Conservation (phyloP, 2,797 vertebrate genomes). For the Ambastaia sidthimunki region DNA sequence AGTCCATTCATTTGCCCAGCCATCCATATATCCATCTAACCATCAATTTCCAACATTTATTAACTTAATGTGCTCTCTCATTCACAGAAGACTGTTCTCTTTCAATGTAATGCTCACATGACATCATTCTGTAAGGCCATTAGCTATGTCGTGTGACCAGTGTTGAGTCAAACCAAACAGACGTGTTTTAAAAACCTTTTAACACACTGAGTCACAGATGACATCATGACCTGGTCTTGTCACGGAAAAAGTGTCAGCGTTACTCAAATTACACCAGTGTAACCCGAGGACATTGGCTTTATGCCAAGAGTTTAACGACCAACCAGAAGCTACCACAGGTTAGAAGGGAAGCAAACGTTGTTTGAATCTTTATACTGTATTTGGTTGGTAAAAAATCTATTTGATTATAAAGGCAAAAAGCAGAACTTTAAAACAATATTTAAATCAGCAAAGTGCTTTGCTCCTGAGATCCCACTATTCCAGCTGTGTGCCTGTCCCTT, state of each 20-base stretch:
- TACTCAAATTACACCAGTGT: neutral
- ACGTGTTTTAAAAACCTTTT: constrained; percentile 43
- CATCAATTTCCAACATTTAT: neutral
- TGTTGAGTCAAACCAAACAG: constrained; percentile 42
- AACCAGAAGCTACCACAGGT: constrained; percentile 15
- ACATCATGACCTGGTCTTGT: constrained; percentile 43
- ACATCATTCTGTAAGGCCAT: constrained; percentile 46
- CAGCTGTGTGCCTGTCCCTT: constrained; percentile 69
- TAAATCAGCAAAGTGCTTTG: constrained; percentile 1
- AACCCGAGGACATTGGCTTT: constrained; percentile 33
- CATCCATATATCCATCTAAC: neutral
- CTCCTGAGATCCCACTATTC: constrained; percentile 18
- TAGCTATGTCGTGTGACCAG: constrained; percentile 30
- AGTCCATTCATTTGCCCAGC: neutral
- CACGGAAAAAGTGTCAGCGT: constrained; percentile 26
- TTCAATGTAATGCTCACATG: constrained; percentile 29
- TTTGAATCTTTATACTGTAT: neutral
- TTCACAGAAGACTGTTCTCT: neutral
- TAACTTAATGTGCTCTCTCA: neutral
- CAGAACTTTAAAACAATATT: neutral
- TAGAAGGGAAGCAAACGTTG: constrained; percentile 31
- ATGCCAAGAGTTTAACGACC: neutral
- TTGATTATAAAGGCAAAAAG: neutral
- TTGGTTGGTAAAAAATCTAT: neutral
- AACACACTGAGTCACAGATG: constrained; percentile 41